Conservation (phyloP, 2,113 vertebrate species). For the Bubo scandiacus region DNA sequence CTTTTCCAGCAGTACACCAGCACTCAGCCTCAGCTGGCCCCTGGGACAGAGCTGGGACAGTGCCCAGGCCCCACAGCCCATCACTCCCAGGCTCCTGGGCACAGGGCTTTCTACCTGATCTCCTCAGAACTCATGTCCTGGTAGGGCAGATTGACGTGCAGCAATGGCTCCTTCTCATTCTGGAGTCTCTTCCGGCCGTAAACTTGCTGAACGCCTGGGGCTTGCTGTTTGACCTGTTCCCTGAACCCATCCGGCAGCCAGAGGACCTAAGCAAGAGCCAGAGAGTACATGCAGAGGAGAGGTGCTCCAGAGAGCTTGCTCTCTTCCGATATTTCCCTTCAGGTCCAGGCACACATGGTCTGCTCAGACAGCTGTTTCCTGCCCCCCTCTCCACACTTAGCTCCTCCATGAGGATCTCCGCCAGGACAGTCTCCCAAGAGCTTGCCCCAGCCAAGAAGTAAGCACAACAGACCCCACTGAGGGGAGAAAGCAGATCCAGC, state of each 20-base stretch:
- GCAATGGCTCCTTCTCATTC: constrained; percentile 38
- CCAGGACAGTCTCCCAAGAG: not conserved
- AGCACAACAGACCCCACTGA: not conserved
- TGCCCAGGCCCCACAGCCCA: not conserved
- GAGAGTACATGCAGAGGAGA: not conserved
- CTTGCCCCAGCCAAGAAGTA: not conserved
- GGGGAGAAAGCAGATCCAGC: not conserved
- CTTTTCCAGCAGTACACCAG: not conserved
- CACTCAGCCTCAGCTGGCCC: not conserved
- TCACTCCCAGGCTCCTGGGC: not conserved
- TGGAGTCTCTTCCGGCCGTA: constrained; percentile 67
- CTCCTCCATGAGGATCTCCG: not conserved
- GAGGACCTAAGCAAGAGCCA: constrained; percentile 76
- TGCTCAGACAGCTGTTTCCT: not conserved
- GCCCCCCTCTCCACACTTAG: not conserved
- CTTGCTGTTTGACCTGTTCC: constrained; percentile 66
- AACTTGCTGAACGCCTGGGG: constrained; percentile 81
- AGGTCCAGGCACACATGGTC: not conserved
- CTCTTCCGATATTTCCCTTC: not conserved
- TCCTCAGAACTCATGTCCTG: constrained; percentile 70
- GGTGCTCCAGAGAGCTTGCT: not conserved
- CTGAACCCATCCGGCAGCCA: constrained; percentile 85
- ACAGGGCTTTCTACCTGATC: constrained; percentile 79
- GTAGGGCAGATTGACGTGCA: constrained; percentile 84
- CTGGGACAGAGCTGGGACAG: not conserved